phyloP scores from a whole-genome alignment of 2,113 vertebrate genomes.

The Neolamprologus sp. region DNA sequence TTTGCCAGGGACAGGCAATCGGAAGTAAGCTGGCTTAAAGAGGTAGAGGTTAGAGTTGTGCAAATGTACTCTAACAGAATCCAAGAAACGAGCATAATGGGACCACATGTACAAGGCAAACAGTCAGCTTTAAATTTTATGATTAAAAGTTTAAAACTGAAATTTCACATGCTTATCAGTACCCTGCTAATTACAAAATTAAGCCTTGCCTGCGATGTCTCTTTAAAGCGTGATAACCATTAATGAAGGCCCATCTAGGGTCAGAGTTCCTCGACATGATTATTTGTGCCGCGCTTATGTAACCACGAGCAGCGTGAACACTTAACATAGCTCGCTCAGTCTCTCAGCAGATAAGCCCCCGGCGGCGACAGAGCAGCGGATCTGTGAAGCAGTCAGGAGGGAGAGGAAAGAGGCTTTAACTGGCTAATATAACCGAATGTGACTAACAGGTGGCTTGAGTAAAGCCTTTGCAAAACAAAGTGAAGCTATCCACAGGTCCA shows the following conservation, averaged over 20 bases:
- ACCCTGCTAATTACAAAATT: background rate
- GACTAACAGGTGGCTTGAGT: background rate
- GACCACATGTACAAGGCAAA: background rate
- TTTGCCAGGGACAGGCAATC: background rate
- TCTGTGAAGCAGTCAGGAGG: background rate
- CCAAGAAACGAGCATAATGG: background rate
- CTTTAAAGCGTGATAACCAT: background rate
- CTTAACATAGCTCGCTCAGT: slow-evolving; percentile 13
- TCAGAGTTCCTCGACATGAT: slow-evolving; percentile 21
- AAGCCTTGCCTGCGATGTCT: background rate
- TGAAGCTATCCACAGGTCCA: background rate
- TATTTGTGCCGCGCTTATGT: slow-evolving; percentile 38
- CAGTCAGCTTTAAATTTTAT: background rate
- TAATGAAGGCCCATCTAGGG: slow-evolving; percentile 17
- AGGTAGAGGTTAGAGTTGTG: background rate
- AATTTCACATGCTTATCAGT: background rate
- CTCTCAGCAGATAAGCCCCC: slow-evolving; percentile 33
- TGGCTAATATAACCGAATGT: background rate
- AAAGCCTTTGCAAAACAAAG: background rate
- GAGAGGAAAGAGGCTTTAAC: background rate
- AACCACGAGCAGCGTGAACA: slow-evolving; percentile 9
- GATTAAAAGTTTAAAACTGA: background rate
- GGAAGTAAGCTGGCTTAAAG: background rate
- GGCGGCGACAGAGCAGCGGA: background rate
- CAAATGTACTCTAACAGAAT: background rate